Conservation (phyloP, 2,113 vertebrate genomes). For the Melanotaenia duboulayi region DNA sequence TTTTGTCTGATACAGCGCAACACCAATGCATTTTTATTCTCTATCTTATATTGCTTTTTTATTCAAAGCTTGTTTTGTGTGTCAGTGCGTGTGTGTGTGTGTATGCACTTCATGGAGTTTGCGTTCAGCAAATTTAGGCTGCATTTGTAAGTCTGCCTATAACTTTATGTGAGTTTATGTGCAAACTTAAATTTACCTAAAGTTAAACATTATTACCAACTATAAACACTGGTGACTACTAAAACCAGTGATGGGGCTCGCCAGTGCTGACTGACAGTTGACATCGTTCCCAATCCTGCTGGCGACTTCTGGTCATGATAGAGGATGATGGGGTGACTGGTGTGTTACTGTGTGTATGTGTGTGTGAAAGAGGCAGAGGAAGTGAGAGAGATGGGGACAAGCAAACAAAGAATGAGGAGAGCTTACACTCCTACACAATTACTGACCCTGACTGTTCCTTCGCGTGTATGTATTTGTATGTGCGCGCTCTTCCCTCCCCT, state of each 20-base stretch:
- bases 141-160: conserved; percentile 6
- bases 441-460: conserved; percentile 51
- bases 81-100: conserved; percentile 22
- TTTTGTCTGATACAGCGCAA: conserved; percentile 70
- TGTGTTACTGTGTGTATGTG: conserved; percentile 31
- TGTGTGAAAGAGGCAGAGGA: conserved; percentile 11
- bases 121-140: conserved; percentile 14
- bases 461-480: conserved; percentile 25
- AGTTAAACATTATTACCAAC: conserved; percentile 50
- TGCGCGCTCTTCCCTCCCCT: conserved; percentile 2
- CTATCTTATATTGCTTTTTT: conserved; percentile 74
- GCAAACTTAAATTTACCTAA: neutral
- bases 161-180: conserved; percentile 10
- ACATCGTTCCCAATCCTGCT: conserved; percentile 52
- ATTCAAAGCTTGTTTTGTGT: conserved; percentile 57
- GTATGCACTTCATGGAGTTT: conserved; percentile 17
- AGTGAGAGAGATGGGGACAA: neutral
- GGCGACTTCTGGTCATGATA: conserved; percentile 59
- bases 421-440: conserved; percentile 71
- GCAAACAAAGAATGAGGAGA: conserved; percentile 46
- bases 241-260: conserved; percentile 41
- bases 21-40: conserved; percentile 77
- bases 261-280: conserved; percentile 62
- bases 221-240: conserved; percentile 40
- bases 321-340: conserved; percentile 61